phyloP scores from a whole-genome alignment of 1,140 invertebrate species.

The Papilio polyxenes region DNA sequence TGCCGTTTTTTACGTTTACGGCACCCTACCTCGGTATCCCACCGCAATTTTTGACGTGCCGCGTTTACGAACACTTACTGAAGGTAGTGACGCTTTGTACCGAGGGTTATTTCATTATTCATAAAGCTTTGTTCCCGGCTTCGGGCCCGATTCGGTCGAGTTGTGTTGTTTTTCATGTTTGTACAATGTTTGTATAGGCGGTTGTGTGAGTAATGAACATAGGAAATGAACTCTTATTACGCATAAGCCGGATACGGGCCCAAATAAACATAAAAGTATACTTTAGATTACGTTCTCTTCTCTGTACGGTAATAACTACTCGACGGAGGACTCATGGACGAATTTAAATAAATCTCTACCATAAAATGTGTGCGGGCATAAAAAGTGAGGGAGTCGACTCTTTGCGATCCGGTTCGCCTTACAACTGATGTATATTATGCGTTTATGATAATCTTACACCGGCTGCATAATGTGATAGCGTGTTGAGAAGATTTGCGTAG shows the following conservation, averaged over 20 bases:
- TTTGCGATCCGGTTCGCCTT: slow-evolving; percentile 45
- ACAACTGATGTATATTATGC: slow-evolving; percentile 55
- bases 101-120: slow-evolving; percentile 73
- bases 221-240: slow-evolving; percentile 40
- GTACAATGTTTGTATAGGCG: slow-evolving; percentile 41
- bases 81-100: slow-evolving; percentile 54
- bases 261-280: slow-evolving; percentile 36
- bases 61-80: slow-evolving; percentile 46
- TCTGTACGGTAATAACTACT: slow-evolving; percentile 41
- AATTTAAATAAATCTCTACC: slow-evolving; percentile 45
- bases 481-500: slow-evolving; percentile 58
- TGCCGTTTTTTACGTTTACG: slow-evolving; percentile 66
- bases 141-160: slow-evolving; percentile 59
- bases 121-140: slow-evolving; percentile 74
- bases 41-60: slow-evolving; percentile 60
- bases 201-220: slow-evolving; percentile 43
- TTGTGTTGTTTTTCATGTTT: slow-evolving; percentile 67
- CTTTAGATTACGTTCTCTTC: slow-evolving; percentile 42
- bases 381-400: slow-evolving; percentile 42
- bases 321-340: slow-evolving; percentile 37
- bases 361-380: slow-evolving; percentile 44
- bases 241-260: slow-evolving; percentile 36
- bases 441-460: slow-evolving; percentile 72
- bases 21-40: slow-evolving; percentile 62
- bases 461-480: slow-evolving; percentile 73